phyloP scores from a whole-genome alignment of 2,888 invertebrate genomes.

The Cecidostiba fungosa region DNA sequence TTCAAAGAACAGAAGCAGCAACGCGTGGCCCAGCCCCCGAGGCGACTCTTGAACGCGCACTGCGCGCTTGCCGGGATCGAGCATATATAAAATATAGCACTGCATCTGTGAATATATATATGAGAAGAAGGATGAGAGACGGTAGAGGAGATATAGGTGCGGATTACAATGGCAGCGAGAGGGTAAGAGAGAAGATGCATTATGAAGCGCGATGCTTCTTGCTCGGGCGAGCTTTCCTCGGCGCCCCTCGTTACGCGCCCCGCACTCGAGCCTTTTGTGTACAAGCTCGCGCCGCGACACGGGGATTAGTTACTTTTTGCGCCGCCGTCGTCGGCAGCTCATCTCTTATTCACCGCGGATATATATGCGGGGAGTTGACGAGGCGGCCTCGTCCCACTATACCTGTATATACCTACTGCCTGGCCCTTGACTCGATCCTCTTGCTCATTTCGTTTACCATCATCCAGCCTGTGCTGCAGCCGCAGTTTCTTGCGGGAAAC shows the following conservation, averaged over 20 bases:
- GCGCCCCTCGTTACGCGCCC: slow-evolving; percentile 55
- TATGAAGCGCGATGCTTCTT: slow-evolving; percentile 67
- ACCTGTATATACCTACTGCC: not conserved
- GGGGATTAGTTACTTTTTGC: slow-evolving; percentile 73
- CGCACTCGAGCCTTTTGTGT: slow-evolving; percentile 67
- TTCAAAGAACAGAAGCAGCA: not conserved
- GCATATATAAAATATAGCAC: not conserved
- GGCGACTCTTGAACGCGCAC: not conserved
- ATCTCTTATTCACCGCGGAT: slow-evolving; percentile 71
- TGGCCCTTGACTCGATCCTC: slow-evolving; percentile 54
- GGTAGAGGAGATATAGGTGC: slow-evolving; percentile 20
- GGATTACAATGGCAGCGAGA: slow-evolving; percentile 32
- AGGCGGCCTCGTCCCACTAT: not conserved
- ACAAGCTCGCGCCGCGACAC: slow-evolving; percentile 65
- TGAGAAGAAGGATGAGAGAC: slow-evolving; percentile 19
- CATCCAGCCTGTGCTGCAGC: no score
- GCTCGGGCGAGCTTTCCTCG: slow-evolving; percentile 47
- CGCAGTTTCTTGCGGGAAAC: no score
- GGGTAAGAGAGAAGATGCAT: slow-evolving; percentile 66
- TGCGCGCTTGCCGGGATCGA: slow-evolving; percentile 3
- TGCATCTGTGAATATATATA: not conserved
- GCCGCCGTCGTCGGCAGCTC: slow-evolving; percentile 63
- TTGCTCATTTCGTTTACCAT: slow-evolving; percentile 69
- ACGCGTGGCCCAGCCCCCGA: not conserved
- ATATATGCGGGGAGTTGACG: not conserved